A percentile compares a stretch with the other conserved stretches of the same genome.
These are phyloP conservation scores for Paguma larvata DNA, from an alignment of 2,797 vertebrate species.

Conservation along the genomic window DNA sequence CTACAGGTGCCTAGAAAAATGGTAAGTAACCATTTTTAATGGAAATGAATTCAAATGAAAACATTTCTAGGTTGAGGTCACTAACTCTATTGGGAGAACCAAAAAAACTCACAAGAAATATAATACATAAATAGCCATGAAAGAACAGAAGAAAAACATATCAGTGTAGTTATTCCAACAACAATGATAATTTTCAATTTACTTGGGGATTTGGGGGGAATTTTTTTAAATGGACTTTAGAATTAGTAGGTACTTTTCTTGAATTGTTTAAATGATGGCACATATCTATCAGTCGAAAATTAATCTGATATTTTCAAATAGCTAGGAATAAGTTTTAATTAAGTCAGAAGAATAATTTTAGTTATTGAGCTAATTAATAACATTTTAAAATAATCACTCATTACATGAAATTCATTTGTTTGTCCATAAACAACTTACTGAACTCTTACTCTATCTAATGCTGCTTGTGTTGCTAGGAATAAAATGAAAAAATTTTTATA, in stretches of 20 bases:
- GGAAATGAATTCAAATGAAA: constrained; percentile 43
- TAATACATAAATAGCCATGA: neutral
- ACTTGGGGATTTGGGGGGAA: neutral
- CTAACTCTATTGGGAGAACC: neutral
- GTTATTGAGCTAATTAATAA: neutral
- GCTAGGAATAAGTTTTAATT: constrained; percentile 34
- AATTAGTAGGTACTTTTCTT: constrained; percentile 1
- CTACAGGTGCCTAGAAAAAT: neutral
- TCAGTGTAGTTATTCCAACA: neutral
- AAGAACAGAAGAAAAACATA: neutral
- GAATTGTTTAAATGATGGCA: neutral
- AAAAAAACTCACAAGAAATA: neutral
- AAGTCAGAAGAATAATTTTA: constrained; percentile 17
- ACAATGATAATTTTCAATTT: constrained; percentile 2
- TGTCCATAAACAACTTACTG: neutral
- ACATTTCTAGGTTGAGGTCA: neutral
- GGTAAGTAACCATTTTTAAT: neutral
- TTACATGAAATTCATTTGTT: neutral
- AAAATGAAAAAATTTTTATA: neutral
- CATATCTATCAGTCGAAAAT: constrained; percentile 10
- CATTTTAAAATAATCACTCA: neutral
- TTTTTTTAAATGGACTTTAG: neutral
- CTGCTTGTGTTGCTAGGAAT: neutral
- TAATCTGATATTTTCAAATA: neutral
- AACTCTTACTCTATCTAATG: neutral